A percentile compares a stretch with the other conserved stretches of the same genome.
These are phyloP conservation scores for Chlorospingus flavigularis DNA, from an alignment of 2,797 vertebrate genomes.

Conservation along the genomic window DNA sequence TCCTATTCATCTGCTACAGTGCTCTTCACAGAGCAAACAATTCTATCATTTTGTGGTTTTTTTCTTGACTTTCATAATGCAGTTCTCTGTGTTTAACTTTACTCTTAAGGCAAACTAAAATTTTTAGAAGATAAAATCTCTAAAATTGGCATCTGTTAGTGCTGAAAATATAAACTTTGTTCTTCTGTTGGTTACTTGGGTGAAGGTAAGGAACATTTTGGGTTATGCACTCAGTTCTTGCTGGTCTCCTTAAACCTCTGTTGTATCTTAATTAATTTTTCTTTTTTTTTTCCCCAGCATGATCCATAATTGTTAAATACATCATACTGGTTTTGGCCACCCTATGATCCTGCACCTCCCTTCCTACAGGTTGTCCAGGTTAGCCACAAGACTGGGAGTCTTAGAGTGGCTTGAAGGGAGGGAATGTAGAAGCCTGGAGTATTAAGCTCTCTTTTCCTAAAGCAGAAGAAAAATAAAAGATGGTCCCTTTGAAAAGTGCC, in stretches of 20 bases:
- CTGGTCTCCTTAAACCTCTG: not conserved
- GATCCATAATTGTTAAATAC: not conserved
- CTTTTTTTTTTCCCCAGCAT: not conserved
- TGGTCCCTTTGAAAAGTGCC: not conserved
- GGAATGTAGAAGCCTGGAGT: not conserved
- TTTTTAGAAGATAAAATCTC: not conserved
- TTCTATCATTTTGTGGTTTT: not conserved
- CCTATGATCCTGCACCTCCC: not conserved
- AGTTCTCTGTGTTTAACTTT: not conserved
- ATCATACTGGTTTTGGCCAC: not conserved
- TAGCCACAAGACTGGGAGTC: not conserved
- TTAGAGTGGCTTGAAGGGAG: not conserved
- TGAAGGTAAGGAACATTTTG: not conserved
- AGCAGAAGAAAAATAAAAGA: not conserved
- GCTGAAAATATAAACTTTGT: not conserved
- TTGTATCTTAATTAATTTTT: not conserved
- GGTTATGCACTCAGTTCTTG: not conserved
- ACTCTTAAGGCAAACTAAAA: not conserved
- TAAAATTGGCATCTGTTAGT: not conserved
- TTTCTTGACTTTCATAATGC: not conserved
- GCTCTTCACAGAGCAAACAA: not conserved
- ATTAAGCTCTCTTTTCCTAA: not conserved
- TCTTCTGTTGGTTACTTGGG: not conserved
- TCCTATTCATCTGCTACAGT: not conserved
- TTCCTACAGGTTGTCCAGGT: not conserved